These are phyloP conservation scores for Arremon aurantiirostris DNA, from an alignment of 2,797 vertebrate species.

Conservation along the genomic window DNA sequence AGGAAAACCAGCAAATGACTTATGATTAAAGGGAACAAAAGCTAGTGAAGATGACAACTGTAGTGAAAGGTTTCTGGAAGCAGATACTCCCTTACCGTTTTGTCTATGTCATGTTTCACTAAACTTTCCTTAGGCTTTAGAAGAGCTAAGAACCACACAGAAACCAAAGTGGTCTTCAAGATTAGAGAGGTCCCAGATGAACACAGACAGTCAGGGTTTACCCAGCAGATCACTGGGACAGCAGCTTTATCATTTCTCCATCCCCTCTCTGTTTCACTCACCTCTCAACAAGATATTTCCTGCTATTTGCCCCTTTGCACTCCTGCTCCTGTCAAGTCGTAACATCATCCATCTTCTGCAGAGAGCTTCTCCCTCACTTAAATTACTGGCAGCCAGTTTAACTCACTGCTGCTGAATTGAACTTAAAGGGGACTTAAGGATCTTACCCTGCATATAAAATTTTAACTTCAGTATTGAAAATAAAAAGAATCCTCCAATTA, in stretches of 20 bases:
- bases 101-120: background rate
- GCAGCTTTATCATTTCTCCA: background rate
- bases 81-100: background rate
- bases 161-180: background rate
- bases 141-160: background rate
- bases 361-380: background rate
- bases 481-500: background rate
- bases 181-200: background rate
- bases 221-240: background rate
- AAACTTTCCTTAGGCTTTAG: background rate
- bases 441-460: background rate
- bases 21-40: background rate
- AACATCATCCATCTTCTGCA: constrained; percentile 7
- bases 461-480: background rate
- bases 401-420: background rate
- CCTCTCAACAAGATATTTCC: constrained; percentile 4
- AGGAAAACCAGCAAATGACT: background rate
- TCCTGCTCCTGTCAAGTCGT: background rate
- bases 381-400: constrained; percentile 30
- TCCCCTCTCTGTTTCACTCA: background rate
- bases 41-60: background rate
- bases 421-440: background rate
- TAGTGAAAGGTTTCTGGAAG: background rate
- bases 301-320: background rate
- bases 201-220: background rate